Evolutionary conservation across 2,113 vertebrate genomes (phyloP), one percentile per base, ranked within the genome.

Genomic region (Austrofundulus limnaeus): DNA sequence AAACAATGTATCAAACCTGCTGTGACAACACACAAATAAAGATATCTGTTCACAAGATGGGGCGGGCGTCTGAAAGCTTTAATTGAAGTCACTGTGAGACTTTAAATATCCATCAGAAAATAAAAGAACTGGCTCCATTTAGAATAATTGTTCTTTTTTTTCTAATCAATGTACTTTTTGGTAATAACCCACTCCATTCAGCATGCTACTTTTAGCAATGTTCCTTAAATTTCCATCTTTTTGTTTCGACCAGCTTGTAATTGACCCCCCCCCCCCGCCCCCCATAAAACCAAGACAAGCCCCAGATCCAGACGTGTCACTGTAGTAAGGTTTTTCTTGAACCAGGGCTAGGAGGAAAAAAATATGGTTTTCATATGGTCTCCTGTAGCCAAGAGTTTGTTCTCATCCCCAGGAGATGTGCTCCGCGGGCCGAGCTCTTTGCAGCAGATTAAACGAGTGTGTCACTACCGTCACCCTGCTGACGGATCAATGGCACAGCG

Each of bases 371-470:
- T 80, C 66, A 71, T 86, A 58, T 65, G 61, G 66, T 68, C 46
- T 64, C 47, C 61, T 11, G 69, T 46, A 60, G 62, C 49, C 39
- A 5, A 28, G 62, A 72, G 74, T 86, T 84, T 80, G 80, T 62
- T 72, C 77, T 69, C 47, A 28, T 69, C 72, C 87, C 61, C 71
- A 0, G 48, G 80, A 78, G 85, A 78, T 38, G 42, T 46, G 75
- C 68, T 61, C 71, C 3, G 4, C 66, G 21, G 89, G 87, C 88
- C 88, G 79, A 63, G 77, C 78, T 87, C 83, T 79, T 81, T 82
- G 82, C 77, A 79, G 47, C 81, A 80, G 85, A 91, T 90, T 90
- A 88, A 90, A 89, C 86, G 80, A 81, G 72, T 62, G 77, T 81
- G 84, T 84, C 86, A 85, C 75, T 53, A 61, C 67, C 81, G 87